Evolutionary conservation across 2,113 vertebrate genomes (phyloP).

Genomic region (Lepus americanus): DNA sequence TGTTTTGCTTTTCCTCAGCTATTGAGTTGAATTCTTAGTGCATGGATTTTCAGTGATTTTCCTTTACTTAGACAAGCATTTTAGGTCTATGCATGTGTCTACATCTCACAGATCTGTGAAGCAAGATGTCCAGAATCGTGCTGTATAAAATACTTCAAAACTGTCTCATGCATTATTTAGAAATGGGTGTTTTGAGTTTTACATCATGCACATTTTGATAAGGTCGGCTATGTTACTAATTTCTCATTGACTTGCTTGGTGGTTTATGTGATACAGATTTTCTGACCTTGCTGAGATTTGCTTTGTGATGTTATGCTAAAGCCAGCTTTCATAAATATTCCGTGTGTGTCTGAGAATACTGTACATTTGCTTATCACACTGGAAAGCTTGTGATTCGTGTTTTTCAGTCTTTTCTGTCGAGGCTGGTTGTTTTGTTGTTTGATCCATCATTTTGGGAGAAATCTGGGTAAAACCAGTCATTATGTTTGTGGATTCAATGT

Average conservation of each 20-base stretch:
- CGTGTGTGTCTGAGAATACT: background rate
- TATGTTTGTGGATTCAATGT: background rate
- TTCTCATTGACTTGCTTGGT: background rate
- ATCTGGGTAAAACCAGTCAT: slow-evolving; percentile 18
- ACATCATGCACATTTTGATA: background rate
- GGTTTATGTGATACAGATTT: background rate
- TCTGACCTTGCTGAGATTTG: background rate
- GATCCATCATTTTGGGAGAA: background rate
- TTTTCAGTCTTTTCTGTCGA: slow-evolving; percentile 17
- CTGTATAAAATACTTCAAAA: slow-evolving; percentile 18
- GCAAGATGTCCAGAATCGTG: background rate
- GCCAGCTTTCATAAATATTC: background rate
- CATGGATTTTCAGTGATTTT: background rate
- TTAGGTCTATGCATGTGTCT: slow-evolving; percentile 24
- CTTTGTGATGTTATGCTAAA: background rate
- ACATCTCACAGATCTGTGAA: background rate
- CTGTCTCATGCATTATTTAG: slow-evolving; percentile 9
- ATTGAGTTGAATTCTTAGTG: slow-evolving; percentile 33
- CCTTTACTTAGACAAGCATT: background rate
- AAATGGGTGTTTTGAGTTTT: slow-evolving; percentile 20
- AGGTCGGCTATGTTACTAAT: background rate
- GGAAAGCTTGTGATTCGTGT: background rate
- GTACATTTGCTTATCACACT: background rate
- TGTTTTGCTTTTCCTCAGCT: background rate
- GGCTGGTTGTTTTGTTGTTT: slow-evolving; percentile 29